A percentile compares a stretch with the other conserved stretches of the same genome.
Conservation (phyloP, 2,113 vertebrate species). For the Seriola aureovittata region DNA sequence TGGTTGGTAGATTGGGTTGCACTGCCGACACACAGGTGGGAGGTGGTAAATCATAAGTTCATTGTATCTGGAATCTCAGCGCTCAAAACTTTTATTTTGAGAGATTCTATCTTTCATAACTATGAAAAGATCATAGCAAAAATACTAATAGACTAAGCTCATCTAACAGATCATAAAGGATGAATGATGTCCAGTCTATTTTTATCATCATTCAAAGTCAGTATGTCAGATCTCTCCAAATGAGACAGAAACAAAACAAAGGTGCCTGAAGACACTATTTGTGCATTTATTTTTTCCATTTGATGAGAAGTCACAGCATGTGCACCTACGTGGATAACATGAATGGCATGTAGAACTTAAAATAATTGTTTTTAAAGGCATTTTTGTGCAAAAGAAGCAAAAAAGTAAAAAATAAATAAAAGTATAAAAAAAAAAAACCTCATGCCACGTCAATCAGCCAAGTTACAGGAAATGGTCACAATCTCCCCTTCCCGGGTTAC, state of each 20-base stretch:
- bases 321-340: neutral
- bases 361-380: too few relatives aligned
- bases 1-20: neutral
- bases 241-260: too few relatives aligned
- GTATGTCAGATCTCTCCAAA: neutral
- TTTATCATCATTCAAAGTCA: neutral
- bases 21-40: neutral
- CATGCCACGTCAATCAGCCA: too few relatives aligned
- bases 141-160: too few relatives aligned
- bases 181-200: neutral
- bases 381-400: neutral
- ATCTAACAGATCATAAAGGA: neutral
- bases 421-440: too few relatives aligned
- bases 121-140: neutral
- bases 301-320: neutral
- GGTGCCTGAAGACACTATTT: neutral
- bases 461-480: too few relatives aligned
- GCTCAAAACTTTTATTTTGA: neutral
- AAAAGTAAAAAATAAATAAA: too few relatives aligned
- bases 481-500: too few relatives aligned
- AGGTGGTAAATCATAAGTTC: too few relatives aligned
- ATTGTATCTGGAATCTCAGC: too few relatives aligned
- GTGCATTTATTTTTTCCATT: neutral
- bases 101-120: neutral
- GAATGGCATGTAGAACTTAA: too few relatives aligned